phyloP scores from a whole-genome alignment of 2,888 invertebrate species.

The Oscheius sp. region DNA sequence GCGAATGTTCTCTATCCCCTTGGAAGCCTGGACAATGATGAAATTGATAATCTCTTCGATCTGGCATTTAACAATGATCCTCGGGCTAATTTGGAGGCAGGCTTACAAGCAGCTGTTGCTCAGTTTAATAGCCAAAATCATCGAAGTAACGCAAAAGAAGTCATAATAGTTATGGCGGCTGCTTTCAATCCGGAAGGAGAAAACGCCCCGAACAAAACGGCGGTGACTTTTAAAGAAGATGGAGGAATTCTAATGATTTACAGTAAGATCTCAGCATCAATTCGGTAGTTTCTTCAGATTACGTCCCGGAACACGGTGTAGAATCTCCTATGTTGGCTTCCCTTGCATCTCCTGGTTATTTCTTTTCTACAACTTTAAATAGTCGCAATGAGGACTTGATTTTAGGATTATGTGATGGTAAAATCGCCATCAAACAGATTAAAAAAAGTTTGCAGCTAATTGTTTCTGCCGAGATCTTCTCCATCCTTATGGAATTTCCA shows the following conservation, averaged over 20 bases:
- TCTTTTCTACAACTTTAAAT: background rate
- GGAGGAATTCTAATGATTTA: slow-evolving; percentile 32
- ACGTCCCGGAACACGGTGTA: slow-evolving; percentile 15
- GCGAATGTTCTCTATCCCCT: background rate
- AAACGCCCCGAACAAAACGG: slow-evolving; percentile 18
- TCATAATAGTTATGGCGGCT: slow-evolving; percentile 25
- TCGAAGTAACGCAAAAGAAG: slow-evolving; percentile 19
- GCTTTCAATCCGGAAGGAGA: slow-evolving; percentile 7
- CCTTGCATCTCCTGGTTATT: slow-evolving; percentile 28
- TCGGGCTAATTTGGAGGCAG: slow-evolving; percentile 17
- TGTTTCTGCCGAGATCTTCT: too few species aligned
- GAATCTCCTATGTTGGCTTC: background rate
- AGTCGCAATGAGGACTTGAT: background rate
- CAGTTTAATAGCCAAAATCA: slow-evolving; percentile 16
- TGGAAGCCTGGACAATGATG: slow-evolving; percentile 21
- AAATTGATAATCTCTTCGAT: background rate
- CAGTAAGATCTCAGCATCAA: background rate
- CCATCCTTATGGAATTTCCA: too few species aligned
- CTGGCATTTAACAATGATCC: slow-evolving; percentile 1
- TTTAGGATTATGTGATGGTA: slow-evolving; percentile 23
- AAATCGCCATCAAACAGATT: too few species aligned
- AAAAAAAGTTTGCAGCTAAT: too few species aligned
- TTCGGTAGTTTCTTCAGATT: background rate
- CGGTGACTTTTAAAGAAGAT: slow-evolving; percentile 25
- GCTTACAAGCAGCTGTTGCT: slow-evolving; percentile 9